A percentile compares a stretch with the other conserved stretches of the same genome.
Evolutionary conservation across 1,140 invertebrate species (phyloP).

Genomic region (Zaprionus gabonicus): DNA sequence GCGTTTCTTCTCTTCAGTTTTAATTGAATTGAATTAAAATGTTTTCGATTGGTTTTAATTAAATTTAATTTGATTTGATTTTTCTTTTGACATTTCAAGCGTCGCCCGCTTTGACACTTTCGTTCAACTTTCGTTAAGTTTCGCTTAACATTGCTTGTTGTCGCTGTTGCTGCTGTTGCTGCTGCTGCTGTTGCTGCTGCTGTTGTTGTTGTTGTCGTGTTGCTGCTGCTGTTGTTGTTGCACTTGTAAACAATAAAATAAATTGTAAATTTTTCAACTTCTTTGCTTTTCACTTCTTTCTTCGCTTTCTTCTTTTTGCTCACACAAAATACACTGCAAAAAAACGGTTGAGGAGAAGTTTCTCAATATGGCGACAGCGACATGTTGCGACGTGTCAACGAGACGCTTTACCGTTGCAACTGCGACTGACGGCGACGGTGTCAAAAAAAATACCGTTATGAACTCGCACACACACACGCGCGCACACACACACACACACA

Average conservation of each 20-base stretch:
- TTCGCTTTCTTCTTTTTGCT: not conserved
- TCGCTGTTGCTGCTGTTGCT: not conserved
- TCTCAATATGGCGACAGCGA: not conserved
- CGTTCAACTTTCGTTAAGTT: slow-evolving; percentile 6
- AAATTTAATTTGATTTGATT: not conserved
- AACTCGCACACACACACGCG: not conserved
- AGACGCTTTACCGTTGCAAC: not conserved
- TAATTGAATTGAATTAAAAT: not conserved
- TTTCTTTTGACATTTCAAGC: slow-evolving; percentile 3
- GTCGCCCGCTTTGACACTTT: not conserved
- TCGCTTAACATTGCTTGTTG: not conserved
- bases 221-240: not conserved
- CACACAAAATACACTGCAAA: slow-evolving; percentile 1
- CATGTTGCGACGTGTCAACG: slow-evolving; percentile 3
- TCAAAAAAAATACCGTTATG: not conserved
- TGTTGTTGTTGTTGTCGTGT: not conserved
- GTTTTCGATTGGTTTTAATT: not conserved
- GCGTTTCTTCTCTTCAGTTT: not conserved
- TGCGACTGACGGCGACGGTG: not conserved
- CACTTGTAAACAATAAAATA: not conserved
- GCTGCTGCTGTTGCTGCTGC: slow-evolving; percentile 2
- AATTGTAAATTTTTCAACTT: not conserved
- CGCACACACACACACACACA: not conserved
- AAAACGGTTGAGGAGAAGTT: not conserved
- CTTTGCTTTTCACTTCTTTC: not conserved